These are phyloP conservation scores for Drosophila littoralis DNA, from an alignment of 1,140 invertebrate genomes.

Conservation along the genomic window DNA sequence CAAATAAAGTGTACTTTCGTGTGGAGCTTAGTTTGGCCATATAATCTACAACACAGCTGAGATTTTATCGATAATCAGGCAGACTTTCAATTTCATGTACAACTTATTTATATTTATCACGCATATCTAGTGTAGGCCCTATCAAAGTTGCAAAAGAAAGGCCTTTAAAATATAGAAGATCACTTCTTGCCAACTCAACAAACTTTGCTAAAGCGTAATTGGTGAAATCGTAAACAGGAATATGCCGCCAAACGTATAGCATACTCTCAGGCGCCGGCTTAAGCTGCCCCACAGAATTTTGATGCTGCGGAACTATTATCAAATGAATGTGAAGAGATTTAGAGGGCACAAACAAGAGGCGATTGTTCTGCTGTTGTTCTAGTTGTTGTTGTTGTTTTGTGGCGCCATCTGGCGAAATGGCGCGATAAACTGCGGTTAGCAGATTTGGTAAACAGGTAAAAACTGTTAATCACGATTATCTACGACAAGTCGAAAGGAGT, in stretches of 20 bases:
- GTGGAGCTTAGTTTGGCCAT: too few relatives aligned
- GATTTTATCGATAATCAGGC: too few relatives aligned
- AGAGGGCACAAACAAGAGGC: background rate
- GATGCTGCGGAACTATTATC: background rate
- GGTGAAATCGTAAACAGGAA: too few relatives aligned
- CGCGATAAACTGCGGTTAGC: slow-evolving; percentile 25
- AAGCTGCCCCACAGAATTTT: background rate
- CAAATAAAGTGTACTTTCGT: too few relatives aligned
- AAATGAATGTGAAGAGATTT: slow-evolving; percentile 4
- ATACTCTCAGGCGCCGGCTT: slow-evolving; percentile 11
- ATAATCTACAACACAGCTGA: too few relatives aligned
- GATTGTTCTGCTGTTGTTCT: slow-evolving; percentile 1
- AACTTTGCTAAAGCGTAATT: too few relatives aligned
- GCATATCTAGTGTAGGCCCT: too few relatives aligned
- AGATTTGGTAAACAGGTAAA: background rate
- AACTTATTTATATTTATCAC: too few relatives aligned
- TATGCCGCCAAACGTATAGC: background rate
- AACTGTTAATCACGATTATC: slow-evolving; percentile 48
- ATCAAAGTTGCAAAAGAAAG: too few relatives aligned
- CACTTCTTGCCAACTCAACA: too few relatives aligned
- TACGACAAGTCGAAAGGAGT: slow-evolving; percentile 30
- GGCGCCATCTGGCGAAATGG: slow-evolving; percentile 36
- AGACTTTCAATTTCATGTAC: too few relatives aligned
- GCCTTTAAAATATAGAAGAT: too few relatives aligned
- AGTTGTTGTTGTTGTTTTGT: slow-evolving; percentile 5